Evolutionary conservation across 2,113 vertebrate species (phyloP), one percentile per base, ranked within the genome.

Genomic region (Pampusana beccarii): DNA sequence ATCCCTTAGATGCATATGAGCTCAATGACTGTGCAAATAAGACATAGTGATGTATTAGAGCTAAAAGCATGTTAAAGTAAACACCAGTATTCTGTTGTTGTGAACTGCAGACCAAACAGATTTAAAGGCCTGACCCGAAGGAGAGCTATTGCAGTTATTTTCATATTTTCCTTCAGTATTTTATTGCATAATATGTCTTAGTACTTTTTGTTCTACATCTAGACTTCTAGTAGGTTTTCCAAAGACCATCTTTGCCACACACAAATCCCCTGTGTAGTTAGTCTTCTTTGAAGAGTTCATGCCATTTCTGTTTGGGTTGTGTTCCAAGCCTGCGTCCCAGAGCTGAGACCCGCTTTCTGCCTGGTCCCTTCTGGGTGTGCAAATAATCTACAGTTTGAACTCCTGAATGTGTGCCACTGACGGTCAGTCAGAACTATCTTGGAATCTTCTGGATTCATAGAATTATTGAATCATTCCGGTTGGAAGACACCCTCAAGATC

Each of bases 321-420:
- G 4, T 80, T 44, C 31, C 57, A 66, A 5, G 24, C 5, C 23
- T 56, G 29, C 2, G 1, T 72, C 60, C 2, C 4, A 40, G 40
- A 72, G 9, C 14, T 0, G 1, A 75, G 29, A 46, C 4, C 5
- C 0, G 0, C 0, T 3, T 44, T 86, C 60, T 86, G 24, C 24
- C 7, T 2, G 1, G 23, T 80, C 33, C 72, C 12, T 20, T 75
- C 20, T 64, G 34, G 72, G 36, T 11, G 24, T 61, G n/a, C n/a
- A 72, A 29, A 31, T 60, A 64, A 16, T 56, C 16, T 33, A 1
- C 34, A 51, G 14, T 5, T 4, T 67, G 57, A 64, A 20, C 44
- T 88, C 48, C 33, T 42, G 3, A 34, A 36, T 36, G 8, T 73
- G 26, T 83, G n/a, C n/a, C 38, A 6, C 40, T 53, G 31, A 73